Conservation (phyloP, 2,113 vertebrate species). For the Siniperca chuatsi region DNA sequence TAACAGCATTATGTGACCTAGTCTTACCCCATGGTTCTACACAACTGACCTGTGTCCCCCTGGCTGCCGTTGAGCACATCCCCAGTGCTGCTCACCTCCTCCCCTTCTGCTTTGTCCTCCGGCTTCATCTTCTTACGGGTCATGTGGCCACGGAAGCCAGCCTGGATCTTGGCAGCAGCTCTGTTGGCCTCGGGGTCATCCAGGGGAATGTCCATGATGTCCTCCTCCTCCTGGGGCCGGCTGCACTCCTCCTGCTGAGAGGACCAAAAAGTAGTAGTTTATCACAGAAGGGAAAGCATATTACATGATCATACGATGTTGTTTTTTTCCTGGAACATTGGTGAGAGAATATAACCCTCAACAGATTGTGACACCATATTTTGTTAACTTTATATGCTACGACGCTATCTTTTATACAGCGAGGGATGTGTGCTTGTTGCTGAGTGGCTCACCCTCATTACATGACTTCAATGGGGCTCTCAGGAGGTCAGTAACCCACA, state of each 20-base stretch:
- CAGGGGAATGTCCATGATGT: conserved; percentile 97
- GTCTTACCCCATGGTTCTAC: conserved; percentile 56
- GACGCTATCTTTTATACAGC: not conserved
- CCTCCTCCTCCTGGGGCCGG: conserved; percentile 92
- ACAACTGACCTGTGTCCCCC: conserved; percentile 78
- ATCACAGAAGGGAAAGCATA: not conserved
- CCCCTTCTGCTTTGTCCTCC: conserved; percentile 89
- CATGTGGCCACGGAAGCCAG: conserved; percentile 98
- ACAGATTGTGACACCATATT: conserved; percentile 35
- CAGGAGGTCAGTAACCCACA: conserved; percentile 33
- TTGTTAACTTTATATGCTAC: conserved; percentile 10
- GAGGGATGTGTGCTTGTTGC: conserved; percentile 13
- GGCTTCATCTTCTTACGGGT: conserved; percentile 99
- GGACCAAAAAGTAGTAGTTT: conserved; percentile 6
- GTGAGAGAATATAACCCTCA: conserved; percentile 15
- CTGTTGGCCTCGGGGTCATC: conserved; percentile 97
- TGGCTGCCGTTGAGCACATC: conserved; percentile 79
- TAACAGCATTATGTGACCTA: conserved; percentile 45
- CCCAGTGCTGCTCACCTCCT: conserved; percentile 91
- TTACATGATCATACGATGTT: conserved; percentile 9
- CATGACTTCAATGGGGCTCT: conserved; percentile 36
- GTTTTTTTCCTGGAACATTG: not conserved
- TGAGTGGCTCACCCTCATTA: conserved; percentile 23
- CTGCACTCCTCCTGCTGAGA: conserved; percentile 91
- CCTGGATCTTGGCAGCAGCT: conserved; percentile 98